A percentile compares a stretch with the other conserved stretches of the same genome.
Evolutionary conservation across 2,113 vertebrate genomes (phyloP).

Genomic region (Sinocyclocheilus rhinocerous): DNA sequence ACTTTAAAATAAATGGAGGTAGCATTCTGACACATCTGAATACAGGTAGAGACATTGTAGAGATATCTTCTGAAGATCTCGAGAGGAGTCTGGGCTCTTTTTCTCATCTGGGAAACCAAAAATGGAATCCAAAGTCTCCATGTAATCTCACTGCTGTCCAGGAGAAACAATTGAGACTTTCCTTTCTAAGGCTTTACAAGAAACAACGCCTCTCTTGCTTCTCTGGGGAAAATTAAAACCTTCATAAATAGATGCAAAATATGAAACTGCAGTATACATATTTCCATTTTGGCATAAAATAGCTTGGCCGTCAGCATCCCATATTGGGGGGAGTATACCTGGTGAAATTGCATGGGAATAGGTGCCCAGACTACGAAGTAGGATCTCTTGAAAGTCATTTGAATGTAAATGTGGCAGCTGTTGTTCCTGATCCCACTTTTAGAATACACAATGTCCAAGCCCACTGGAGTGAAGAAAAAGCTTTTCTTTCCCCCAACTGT

Average conservation of each 20-base stretch:
- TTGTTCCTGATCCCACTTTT: constrained; percentile 57
- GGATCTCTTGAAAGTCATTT: constrained; percentile 54
- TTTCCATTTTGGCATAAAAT: background rate
- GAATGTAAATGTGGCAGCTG: constrained; percentile 62
- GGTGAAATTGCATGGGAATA: constrained; percentile 51
- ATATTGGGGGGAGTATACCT: constrained; percentile 50
- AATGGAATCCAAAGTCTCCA: background rate
- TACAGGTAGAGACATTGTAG: background rate
- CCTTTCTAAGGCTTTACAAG: background rate
- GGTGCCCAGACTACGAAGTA: constrained; percentile 47
- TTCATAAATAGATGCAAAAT: background rate
- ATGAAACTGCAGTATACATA: background rate
- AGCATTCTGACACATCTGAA: background rate
- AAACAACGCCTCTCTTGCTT: background rate
- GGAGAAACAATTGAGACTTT: background rate
- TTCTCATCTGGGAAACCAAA: background rate
- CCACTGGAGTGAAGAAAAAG: constrained; percentile 49
- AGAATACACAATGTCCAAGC: constrained; percentile 55
- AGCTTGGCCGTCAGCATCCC: background rate
- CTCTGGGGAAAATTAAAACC: background rate
- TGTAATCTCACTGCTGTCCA: background rate
- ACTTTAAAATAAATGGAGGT: background rate
- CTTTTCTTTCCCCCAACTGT: constrained; percentile 54
- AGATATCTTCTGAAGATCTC: background rate
- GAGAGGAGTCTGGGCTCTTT: background rate